A percentile compares a stretch with the other conserved stretches of the same genome.
Conservation (phyloP, 2,113 vertebrate genomes). For the Caretta caretta region DNA sequence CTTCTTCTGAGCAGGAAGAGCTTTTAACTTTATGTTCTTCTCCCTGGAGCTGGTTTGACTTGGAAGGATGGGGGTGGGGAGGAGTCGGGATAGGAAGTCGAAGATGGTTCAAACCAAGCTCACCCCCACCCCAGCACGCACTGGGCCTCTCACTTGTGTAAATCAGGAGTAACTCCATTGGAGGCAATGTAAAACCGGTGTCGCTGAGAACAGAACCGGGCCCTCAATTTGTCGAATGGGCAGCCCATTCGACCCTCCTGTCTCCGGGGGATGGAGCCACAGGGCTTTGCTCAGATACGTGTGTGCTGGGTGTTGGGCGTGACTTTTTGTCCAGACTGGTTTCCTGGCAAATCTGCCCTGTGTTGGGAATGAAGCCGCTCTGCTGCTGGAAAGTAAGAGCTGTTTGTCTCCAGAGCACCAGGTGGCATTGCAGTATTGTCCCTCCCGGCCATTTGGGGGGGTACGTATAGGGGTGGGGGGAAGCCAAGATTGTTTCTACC, state of each 20-base stretch:
- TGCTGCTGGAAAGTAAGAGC: accelerated
- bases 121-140: background rate
- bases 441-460: background rate
- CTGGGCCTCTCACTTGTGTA: background rate
- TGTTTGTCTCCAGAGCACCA: accelerated
- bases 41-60: background rate
- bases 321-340: background rate
- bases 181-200: background rate
- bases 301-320: no score
- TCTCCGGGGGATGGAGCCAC: background rate
- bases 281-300: background rate
- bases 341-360: background rate
- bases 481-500: accelerated
- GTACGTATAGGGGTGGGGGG: accelerated
- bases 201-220: background rate
- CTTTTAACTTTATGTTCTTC: background rate
- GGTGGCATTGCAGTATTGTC: accelerated
- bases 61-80: background rate
- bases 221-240: no score
- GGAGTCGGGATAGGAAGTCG: background rate
- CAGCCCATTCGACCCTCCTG: background rate
- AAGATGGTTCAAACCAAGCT: background rate
- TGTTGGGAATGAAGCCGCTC: background rate
- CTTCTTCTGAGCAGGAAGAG: background rate
- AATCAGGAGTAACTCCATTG: background rate